phyloP scores from a whole-genome alignment of 2,113 vertebrate species.

The Gasterosteus nipponicus region DNA sequence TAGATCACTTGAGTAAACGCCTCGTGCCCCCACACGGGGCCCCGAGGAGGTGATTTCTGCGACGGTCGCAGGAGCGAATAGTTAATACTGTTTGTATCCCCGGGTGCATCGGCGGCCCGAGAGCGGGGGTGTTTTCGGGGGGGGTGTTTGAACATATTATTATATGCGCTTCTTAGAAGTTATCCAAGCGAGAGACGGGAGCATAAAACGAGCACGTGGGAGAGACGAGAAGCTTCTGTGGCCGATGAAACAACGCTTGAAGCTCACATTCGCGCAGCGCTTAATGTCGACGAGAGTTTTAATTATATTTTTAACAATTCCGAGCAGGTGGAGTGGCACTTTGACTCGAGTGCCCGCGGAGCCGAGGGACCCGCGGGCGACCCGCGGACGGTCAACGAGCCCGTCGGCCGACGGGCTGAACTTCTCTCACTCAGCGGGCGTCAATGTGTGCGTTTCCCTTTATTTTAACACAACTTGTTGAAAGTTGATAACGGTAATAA shows the following conservation, averaged over 20 bases:
- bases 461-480: neutral
- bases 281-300: conserved; percentile 19
- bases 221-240: neutral
- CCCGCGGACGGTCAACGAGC: conserved; percentile 56
- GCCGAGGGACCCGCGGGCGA: conserved; percentile 47
- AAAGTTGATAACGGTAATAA: conserved; percentile 29
- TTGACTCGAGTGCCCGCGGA: conserved; percentile 25
- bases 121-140: neutral
- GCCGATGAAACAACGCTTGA: neutral
- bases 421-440: conserved; percentile 29
- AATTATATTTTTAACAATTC: conserved; percentile 24
- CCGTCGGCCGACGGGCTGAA: conserved; percentile 46
- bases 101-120: conserved; percentile 18
- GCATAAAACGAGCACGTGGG: neutral
- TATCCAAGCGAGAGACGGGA: neutral
- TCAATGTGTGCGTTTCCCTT: conserved; percentile 18
- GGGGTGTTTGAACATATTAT: conserved; percentile 28
- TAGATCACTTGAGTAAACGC: conserved; percentile 51
- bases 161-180: neutral
- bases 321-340: conserved; percentile 52
- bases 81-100: conserved; percentile 53
- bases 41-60: conserved; percentile 64
- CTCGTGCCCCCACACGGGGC: conserved; percentile 30
- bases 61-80: conserved; percentile 59
- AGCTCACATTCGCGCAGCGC: neutral